Base-by-base conservation (phyloP, 2,888 invertebrate species). In the Melinopterus prodromus region DNA sequence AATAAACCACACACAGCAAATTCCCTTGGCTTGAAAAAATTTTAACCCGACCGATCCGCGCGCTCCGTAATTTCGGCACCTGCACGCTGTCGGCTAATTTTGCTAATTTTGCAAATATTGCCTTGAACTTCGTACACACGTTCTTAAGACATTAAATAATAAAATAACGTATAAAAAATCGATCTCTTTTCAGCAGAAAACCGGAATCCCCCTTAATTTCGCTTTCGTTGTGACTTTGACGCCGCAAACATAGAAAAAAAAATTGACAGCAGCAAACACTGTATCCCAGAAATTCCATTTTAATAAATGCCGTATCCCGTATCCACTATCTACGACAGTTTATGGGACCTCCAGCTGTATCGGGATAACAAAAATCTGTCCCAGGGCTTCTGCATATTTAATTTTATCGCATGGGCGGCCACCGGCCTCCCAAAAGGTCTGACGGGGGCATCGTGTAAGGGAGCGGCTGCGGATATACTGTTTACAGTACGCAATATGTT, bases 331-430 rank as follows among this genome's bases (percentile, higher is more conserved):
- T 53, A 53, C 53, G 53, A 53, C 53, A 53, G 53, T 53, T 53
- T 53, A 53, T 53, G 53, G 53, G 53, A 53, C 71, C 71, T 36
- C 36, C 26, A 37, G 35, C 37, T 74, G 74, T 74, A 74, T 74
- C 74, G 74, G 15, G 74, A 74, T 74, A 36, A 74, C 35, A 74
- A 71, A 74, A 74, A 74, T 74, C 35, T 35, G 36, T 53, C 53
- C 74, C 74, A 15, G 74, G 37, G 37, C 74, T 35, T 37, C 36
- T 74, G 74, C 74, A 74, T 74, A 74, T 74, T 74, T 74, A 74
- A 74, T 74, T 74, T 74, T 74, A 74, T 74, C n/a, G 74, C 36
- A 53, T 12, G 53, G 53, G 53, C 1, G 9, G 53, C 53, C 9
- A 6, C 12, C 12, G 53, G 53, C 53, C 53, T 53, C 53, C 53